Evolutionary conservation across 2,888 invertebrate species (phyloP).

Genomic region (Lasioglossum marginatum): DNA sequence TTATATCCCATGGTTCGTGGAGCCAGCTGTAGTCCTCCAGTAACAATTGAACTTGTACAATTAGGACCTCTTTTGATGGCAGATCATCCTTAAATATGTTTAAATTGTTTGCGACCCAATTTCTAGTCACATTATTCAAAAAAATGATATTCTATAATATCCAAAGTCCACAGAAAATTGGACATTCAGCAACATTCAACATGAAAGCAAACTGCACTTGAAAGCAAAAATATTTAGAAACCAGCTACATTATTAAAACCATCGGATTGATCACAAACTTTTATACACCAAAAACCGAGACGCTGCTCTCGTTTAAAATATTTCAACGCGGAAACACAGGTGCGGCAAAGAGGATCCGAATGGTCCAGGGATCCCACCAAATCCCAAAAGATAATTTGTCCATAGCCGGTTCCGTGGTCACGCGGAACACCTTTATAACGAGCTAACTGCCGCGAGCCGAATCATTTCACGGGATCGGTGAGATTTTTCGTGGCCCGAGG

Average conservation of each 20-base stretch:
- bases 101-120: neutral
- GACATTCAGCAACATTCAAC: neutral
- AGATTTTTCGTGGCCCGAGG: neutral
- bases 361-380: neutral
- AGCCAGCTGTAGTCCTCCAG: neutral
- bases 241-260: neutral
- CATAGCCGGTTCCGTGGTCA: neutral
- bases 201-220: too few relatives aligned
- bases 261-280: neutral
- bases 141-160: neutral
- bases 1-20: neutral
- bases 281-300: neutral
- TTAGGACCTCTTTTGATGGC: neutral
- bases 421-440: constrained; percentile 9
- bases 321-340: neutral
- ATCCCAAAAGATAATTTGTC: constrained; percentile 1
- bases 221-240: neutral
- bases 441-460: neutral
- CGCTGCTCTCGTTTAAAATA: neutral
- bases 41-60: neutral
- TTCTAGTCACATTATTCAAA: neutral
- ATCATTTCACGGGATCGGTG: constrained; percentile 8
- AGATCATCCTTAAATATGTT: neutral
- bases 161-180: neutral
- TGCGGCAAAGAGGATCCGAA: neutral